These are phyloP conservation scores for Acromyrmex heyeri DNA, from an alignment of 1,140 invertebrate genomes.

Conservation along the genomic window DNA sequence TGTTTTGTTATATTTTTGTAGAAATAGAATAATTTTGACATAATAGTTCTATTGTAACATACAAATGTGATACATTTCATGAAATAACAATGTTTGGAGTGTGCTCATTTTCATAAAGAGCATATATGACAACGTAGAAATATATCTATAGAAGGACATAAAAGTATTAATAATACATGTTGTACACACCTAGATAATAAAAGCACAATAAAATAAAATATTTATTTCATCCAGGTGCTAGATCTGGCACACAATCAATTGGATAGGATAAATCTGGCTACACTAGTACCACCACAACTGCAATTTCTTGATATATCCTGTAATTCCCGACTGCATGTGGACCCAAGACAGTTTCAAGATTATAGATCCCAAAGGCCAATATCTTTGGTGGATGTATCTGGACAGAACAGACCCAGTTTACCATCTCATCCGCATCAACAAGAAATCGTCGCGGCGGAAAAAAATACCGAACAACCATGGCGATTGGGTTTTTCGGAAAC, in stretches of 20 bases:
- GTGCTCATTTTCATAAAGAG: background rate
- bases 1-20: background rate
- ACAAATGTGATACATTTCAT: background rate
- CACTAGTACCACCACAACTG: constrained; percentile 92
- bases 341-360: constrained; percentile 92
- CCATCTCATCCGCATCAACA: constrained; percentile 89
- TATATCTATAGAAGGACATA: background rate
- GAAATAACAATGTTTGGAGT: background rate
- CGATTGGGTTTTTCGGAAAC: constrained; percentile 94
- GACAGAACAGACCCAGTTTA: constrained; percentile 90
- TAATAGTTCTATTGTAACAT: background rate
- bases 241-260: constrained; percentile 95
- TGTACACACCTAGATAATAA: background rate
- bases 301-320: constrained; percentile 95
- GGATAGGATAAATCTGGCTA: constrained; percentile 91
- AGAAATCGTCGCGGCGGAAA: constrained; percentile 87
- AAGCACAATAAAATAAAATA: background rate
- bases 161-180: constrained; percentile 3
- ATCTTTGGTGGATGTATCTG: constrained; percentile 93
- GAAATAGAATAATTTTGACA: background rate
- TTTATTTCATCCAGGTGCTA: constrained; percentile 87
- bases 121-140: background rate
- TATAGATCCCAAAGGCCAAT: constrained; percentile 92
- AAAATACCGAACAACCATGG: constrained; percentile 90
- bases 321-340: constrained; percentile 92